phyloP scores from a whole-genome alignment of 1,140 invertebrate species.

The Rhyzopertha dominica region DNA sequence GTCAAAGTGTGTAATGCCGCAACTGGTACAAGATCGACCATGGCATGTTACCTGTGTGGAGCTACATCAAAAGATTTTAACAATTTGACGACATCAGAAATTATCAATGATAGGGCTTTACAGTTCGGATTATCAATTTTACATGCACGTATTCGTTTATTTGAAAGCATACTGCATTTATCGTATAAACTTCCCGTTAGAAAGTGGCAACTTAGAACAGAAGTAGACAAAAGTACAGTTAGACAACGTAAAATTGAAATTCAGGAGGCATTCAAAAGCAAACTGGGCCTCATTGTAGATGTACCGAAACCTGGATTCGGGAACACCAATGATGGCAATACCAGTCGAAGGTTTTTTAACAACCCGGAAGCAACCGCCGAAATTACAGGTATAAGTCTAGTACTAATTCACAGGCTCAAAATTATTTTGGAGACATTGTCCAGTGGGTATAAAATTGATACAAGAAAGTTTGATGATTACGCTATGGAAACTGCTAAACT shows the following conservation, averaged over 20 bases:
- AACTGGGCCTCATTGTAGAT: constrained; percentile 38
- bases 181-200: constrained; percentile 36
- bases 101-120: constrained; percentile 22
- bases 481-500: constrained; percentile 25
- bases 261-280: constrained; percentile 33
- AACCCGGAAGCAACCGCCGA: constrained; percentile 25
- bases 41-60: constrained; percentile 42
- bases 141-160: constrained; percentile 43
- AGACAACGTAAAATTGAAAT: constrained; percentile 34
- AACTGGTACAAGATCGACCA: constrained; percentile 37
- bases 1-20: constrained; percentile 44
- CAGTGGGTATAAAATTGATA: constrained; percentile 30
- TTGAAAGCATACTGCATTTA: constrained; percentile 41
- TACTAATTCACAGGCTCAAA: constrained; percentile 19
- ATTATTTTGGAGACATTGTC: constrained; percentile 28
- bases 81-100: constrained; percentile 24
- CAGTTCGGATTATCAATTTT: constrained; percentile 39
- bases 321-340: constrained; percentile 43
- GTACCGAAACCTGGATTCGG: constrained; percentile 38
- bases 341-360: constrained; percentile 39
- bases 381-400: constrained; percentile 27
- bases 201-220: constrained; percentile 30
- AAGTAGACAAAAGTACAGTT: constrained; percentile 22
- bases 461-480: constrained; percentile 26
- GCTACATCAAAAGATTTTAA: constrained; percentile 39